Base-by-base conservation (phyloP, 2,888 invertebrate genomes). In the Troides aeacus region DNA sequence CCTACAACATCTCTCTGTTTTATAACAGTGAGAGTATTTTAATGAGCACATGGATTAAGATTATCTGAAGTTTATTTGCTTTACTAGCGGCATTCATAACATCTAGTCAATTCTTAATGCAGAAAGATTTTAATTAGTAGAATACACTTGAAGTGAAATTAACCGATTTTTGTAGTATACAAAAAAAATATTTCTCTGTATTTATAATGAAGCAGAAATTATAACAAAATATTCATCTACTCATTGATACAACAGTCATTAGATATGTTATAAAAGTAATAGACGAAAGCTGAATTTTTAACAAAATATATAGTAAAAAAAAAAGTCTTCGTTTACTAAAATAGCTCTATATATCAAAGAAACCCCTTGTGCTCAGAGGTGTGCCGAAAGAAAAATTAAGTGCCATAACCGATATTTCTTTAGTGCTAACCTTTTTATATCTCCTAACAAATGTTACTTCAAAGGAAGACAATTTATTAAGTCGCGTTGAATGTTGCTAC, bases 351-450 rank as follows among this genome's bases (percentile, higher is more conserved):
- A 53, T 53, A 7, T n/a, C 53, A n/a, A n/a, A 53, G n/a, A n/a
- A 18, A n/a, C n/a, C 18, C n/a, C n/a, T 53, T n/a, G 53, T n/a
- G 53, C 53, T 53, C 53, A n/a, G n/a, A 53, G 53, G 53, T 53
- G 53, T 53, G 18, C 7, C 53, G 53, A 4, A 53, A 53, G 53
- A 53, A 53, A 53, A 53, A 53, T 53, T 53, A 53, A 53, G 53
- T 53, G 53, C n/a, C 53, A 53, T 53, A 53, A 53, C 53, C 53
- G 53, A 53, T 53, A 53, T 53, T n/a, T n/a, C 53, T 53, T 53
- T 53, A 53, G n/a, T n/a, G 18, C 53, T n/a, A 53, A n/a, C 53
- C 24, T 58, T 24, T 23, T 58, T 58, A 58, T 58, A 58, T 58
- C 21, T 24, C 23, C 58, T 10, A 21, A 58, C 58, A 58, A 58